Evolutionary conservation across 2,888 invertebrate genomes (phyloP).

Genomic region (Koerneria pararmatus): DNA sequence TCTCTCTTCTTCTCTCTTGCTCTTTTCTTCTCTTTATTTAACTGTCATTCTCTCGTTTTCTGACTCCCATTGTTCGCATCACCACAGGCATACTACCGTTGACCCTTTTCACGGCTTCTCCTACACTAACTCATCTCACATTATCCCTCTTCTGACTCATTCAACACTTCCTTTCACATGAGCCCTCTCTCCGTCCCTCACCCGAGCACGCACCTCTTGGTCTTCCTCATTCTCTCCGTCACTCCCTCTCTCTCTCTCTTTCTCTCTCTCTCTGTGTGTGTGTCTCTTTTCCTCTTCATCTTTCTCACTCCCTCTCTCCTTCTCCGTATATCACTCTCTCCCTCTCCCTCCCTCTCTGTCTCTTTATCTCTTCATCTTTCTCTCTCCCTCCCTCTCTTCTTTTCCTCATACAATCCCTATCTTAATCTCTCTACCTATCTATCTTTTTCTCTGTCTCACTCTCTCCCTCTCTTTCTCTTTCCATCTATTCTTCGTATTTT

Average conservation of each 20-base stretch:
- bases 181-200: too few species aligned
- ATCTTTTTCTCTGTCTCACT: slow-evolving; percentile 11
- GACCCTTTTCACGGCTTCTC: too few species aligned
- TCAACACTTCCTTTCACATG: too few species aligned
- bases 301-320: slow-evolving; percentile 12
- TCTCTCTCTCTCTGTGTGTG: slow-evolving; percentile 22
- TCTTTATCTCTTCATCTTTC: slow-evolving; percentile 12
- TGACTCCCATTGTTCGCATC: too few species aligned
- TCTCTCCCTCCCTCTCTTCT: slow-evolving; percentile 17
- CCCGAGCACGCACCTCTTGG: too few species aligned
- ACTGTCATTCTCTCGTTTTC: too few species aligned
- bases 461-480: slow-evolving; percentile 9
- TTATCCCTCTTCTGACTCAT: too few species aligned
- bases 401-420: slow-evolving; percentile 3
- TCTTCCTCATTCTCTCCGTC: slow-evolving; percentile 18
- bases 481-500: slow-evolving; percentile 8
- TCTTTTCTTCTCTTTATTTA: too few species aligned
- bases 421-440: slow-evolving; percentile 10
- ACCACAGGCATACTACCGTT: too few species aligned
- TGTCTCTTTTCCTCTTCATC: slow-evolving; percentile 25
- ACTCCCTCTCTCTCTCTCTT: slow-evolving; percentile 22
- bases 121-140: too few species aligned
- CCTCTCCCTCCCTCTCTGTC: slow-evolving; percentile 3
- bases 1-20: too few species aligned
- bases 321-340: slow-evolving; percentile 16